A percentile compares a stretch with the other conserved stretches of the same genome.
phyloP scores from a whole-genome alignment of 1,140 invertebrate genomes.

The Chironomus tepperi region DNA sequence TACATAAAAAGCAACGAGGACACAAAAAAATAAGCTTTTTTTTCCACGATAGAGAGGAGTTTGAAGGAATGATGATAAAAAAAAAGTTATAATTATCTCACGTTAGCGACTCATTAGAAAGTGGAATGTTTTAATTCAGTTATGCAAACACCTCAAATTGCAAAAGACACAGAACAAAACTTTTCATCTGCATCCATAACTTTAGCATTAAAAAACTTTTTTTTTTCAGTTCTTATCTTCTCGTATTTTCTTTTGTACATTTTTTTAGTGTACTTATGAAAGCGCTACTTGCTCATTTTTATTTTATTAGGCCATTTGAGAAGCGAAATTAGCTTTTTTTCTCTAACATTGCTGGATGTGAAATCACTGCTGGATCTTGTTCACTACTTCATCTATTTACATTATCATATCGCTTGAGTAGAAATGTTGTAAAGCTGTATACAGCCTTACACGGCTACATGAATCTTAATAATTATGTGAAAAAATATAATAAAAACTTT shows the following conservation, averaged over 20 bases:
- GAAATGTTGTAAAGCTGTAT: too few relatives aligned
- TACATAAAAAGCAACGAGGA: too few relatives aligned
- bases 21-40: background rate
- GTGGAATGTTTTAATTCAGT: conserved; percentile 13
- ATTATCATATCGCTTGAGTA: too few relatives aligned
- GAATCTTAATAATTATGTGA: too few relatives aligned
- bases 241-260: background rate
- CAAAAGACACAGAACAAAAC: background rate
- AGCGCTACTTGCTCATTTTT: background rate
- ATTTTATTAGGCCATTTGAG: conserved; percentile 12
- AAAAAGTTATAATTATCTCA: conserved; percentile 9
- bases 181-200: conserved; percentile 8
- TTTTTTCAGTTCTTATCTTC: background rate
- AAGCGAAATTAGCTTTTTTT: conserved; percentile 8
- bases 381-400: too few relatives aligned
- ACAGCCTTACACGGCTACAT: too few relatives aligned
- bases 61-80: background rate
- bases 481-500: too few relatives aligned
- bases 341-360: background rate
- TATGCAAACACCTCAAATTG: conserved; percentile 12
- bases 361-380: too few relatives aligned
- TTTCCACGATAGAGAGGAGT: background rate
- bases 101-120: conserved; percentile 6
- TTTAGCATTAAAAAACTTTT: background rate
- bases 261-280: background rate